Conservation (phyloP, 2,113 vertebrate species). For the Nicator chloris region DNA sequence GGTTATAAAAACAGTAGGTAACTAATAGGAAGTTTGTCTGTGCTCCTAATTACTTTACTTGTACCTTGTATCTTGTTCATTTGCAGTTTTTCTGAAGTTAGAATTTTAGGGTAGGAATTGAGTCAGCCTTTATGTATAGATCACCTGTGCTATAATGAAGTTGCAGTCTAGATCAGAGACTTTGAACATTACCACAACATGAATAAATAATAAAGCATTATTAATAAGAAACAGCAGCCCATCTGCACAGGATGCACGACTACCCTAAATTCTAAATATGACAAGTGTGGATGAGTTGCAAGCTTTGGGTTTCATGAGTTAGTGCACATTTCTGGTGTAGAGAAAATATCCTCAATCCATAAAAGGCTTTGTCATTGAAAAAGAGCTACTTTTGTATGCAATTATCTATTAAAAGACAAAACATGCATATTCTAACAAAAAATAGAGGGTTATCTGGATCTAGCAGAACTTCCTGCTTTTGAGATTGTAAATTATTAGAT, state of each 20-base stretch:
- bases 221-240: not conserved
- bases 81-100: not conserved
- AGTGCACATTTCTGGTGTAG: not conserved
- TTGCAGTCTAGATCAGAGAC: not conserved
- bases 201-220: not conserved
- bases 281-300: not conserved
- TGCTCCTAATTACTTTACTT: not conserved
- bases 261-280: not conserved
- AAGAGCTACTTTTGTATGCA: not conserved
- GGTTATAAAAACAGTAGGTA: not conserved
- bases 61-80: not conserved
- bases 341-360: not conserved
- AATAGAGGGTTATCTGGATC: not conserved
- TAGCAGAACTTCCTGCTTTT: constrained; percentile 17
- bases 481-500: not conserved
- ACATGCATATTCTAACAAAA: not conserved
- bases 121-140: not conserved
- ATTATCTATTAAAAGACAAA: not conserved
- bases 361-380: not conserved
- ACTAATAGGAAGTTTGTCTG: not conserved
- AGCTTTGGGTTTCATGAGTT: not conserved
- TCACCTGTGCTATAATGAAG: not conserved
- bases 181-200: not conserved
- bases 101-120: not conserved
- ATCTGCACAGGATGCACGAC: not conserved